These are phyloP conservation scores for Mobula hypostoma DNA, from an alignment of 2,113 vertebrate genomes.

Conservation along the genomic window DNA sequence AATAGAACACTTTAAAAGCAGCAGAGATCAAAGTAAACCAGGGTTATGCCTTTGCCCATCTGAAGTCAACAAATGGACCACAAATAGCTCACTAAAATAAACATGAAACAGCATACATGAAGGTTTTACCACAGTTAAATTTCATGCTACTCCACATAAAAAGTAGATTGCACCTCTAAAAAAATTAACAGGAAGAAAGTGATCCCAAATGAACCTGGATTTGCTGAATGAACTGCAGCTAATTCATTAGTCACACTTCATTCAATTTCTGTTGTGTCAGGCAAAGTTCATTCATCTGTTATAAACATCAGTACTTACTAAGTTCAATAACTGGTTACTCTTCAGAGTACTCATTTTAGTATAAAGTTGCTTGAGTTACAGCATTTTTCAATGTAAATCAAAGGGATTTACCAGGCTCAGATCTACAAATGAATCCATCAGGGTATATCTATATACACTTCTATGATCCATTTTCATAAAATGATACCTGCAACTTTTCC, in stretches of 20 bases:
- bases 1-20: not conserved
- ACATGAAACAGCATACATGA: not conserved
- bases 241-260: slow-evolving; percentile 33
- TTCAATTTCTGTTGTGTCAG: slow-evolving; percentile 20
- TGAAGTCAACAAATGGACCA: not conserved
- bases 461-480: not conserved
- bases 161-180: not conserved
- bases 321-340: not conserved
- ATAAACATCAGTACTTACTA: not conserved
- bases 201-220: not conserved
- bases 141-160: not conserved
- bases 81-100: slow-evolving; percentile 16
- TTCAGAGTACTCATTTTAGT: not conserved
- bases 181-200: not conserved
- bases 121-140: not conserved
- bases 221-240: not conserved
- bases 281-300: slow-evolving; percentile 24
- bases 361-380: not conserved
- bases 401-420: not conserved
- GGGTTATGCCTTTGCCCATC: not conserved
- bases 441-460: not conserved
- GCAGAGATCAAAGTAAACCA: slow-evolving; percentile 6
- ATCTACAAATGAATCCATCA: not conserved
- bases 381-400: not conserved
- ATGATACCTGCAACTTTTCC: not conserved